Evolutionary conservation across 2,888 invertebrate species (phyloP), one percentile per base, ranked within the genome.

Genomic region (Idaea aversata): DNA sequence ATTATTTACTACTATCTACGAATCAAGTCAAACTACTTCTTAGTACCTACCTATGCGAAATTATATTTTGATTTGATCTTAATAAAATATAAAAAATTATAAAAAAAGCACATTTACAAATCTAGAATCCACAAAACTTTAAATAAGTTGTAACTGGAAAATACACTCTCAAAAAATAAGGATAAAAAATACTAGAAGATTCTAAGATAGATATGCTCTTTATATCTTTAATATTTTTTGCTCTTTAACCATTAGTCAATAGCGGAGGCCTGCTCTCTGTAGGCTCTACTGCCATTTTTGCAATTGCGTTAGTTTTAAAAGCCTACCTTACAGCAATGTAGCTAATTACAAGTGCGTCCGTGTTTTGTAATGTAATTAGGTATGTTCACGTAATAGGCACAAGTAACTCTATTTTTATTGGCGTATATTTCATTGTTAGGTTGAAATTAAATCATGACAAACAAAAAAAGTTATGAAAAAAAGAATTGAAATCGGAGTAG

Each of bases 261-360:
- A 47, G 25, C 25, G 25, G 25, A 25, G 25, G 25, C 25, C 25
- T 25, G 7, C 47, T 4, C 13, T 7, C 10, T 10, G 47, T 47
- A 47, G 7, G 10, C 47, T 47, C 47, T 47, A 10, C 6, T 47
- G 47, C 13, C 47, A 47, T 47, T 47, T 47, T 47, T 13, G 47
- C 47, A 47, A 47, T 47, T 47, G 47, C 47, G 7, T 47, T 13
- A 47, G 47, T 47, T 47, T 47, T 47, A 47, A 47, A 47, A 47
- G 47, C 47, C 47, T 47, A 10, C 47, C 47, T 47, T 10, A 10
- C 47, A 13, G 47, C 47, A 47, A 47, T 47, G 47, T 47, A 13
- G 47, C 47, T 47, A 47, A 47, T 47, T 47, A 47, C 47, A 47
- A 47, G 47, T 47, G 47, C 47, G 47, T 47, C 47, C 47, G 47